phyloP scores from a whole-genome alignment of 2,797 vertebrate genomes.

The Darevskia nairensis region DNA sequence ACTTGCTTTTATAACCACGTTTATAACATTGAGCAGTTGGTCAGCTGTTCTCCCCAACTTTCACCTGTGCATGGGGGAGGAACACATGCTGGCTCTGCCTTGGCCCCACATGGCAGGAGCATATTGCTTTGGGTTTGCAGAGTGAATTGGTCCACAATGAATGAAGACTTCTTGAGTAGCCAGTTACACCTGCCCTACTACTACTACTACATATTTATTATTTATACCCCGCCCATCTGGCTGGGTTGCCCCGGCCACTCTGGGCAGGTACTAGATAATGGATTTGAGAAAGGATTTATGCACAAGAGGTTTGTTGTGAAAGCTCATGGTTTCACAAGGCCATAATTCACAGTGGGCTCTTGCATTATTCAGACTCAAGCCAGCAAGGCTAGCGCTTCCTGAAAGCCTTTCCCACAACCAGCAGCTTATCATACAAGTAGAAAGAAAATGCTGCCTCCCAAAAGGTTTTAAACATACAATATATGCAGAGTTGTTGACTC shows the following conservation, averaged over 20 bases:
- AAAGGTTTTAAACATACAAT: constrained; percentile 82
- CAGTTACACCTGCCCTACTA: not conserved
- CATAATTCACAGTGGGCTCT: not conserved
- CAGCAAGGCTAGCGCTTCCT: not conserved
- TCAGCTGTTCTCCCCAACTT: not conserved
- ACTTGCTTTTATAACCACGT: not conserved
- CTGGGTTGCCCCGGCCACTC: no score
- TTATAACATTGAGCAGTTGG: not conserved
- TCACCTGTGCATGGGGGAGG: no score
- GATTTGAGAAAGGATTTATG: not conserved
- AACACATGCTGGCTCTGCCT: not conserved
- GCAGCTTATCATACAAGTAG: not conserved
- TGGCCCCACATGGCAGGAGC: no score
- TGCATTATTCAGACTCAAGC: constrained; percentile 14
- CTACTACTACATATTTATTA: no score
- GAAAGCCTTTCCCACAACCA: not conserved
- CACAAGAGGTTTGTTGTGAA: not conserved
- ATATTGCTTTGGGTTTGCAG: not conserved
- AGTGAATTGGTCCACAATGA: not conserved
- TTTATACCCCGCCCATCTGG: no score
- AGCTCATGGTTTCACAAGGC: constrained; percentile 7
- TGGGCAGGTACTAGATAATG: not conserved
- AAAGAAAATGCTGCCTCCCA: constrained; percentile 17
- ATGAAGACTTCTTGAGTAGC: not conserved
- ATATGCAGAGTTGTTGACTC: constrained; percentile 97